These are phyloP conservation scores for Bovichtus diacanthus DNA, from an alignment of 2,797 vertebrate genomes.

Conservation along the genomic window DNA sequence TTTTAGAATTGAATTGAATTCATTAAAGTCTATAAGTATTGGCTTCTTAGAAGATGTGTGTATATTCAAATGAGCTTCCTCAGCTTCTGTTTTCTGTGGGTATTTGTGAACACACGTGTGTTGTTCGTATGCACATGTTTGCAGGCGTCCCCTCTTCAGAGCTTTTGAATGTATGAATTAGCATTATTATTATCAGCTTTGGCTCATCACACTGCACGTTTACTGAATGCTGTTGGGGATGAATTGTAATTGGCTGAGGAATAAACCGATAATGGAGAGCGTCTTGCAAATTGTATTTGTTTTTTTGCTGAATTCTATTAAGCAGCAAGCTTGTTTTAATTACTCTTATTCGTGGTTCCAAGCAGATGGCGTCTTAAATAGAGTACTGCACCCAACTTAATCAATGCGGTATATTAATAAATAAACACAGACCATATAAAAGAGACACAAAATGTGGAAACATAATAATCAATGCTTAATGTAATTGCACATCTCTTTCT, in stretches of 20 bases:
- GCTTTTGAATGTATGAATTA: conserved; percentile 43
- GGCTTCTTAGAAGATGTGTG: neutral
- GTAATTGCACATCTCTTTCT: conserved; percentile 56
- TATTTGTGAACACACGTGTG: conserved; percentile 3
- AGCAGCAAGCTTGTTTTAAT: conserved; percentile 82
- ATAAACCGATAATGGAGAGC: conserved; percentile 68
- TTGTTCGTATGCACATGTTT: conserved; percentile 37
- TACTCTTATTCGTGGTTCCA: conserved; percentile 73
- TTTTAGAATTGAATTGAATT: neutral
- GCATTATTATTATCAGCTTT: conserved; percentile 44
- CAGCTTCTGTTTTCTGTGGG: neutral
- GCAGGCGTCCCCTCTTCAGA: neutral
- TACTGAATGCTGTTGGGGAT: conserved; percentile 48
- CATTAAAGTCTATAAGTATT: neutral
- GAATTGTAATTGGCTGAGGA: conserved; percentile 70
- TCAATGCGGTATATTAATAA: conserved; percentile 71
- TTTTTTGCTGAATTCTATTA: conserved; percentile 74
- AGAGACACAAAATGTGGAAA: conserved; percentile 48
- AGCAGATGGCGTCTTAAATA: conserved; percentile 81
- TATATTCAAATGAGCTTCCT: conserved; percentile 4
- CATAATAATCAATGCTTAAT: conserved; percentile 42
- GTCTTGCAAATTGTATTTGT: conserved; percentile 73
- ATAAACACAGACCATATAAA: conserved; percentile 57
- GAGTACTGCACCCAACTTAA: conserved; percentile 63
- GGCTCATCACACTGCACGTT: conserved; percentile 49